Conservation (phyloP, 2,113 vertebrate species). For the Myiozetetes cayanensis region DNA sequence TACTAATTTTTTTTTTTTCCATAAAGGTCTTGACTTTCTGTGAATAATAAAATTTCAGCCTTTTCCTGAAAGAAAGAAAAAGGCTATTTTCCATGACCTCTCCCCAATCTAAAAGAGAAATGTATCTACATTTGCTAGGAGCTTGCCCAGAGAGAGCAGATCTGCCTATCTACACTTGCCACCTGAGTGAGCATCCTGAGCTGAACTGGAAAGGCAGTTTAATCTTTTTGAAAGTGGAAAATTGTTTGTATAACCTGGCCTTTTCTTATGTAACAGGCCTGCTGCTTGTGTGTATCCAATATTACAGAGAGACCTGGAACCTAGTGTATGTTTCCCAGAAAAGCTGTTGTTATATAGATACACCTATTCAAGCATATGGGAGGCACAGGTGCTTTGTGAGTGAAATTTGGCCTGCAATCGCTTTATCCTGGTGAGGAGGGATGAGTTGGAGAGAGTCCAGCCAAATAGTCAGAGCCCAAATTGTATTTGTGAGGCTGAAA, state of each 20-base stretch:
- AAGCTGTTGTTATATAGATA: background rate
- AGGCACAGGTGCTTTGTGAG: conserved; percentile 29
- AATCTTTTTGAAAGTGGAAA: background rate
- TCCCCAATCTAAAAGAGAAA: background rate
- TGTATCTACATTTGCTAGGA: background rate
- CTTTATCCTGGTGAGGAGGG: conserved; percentile 13
- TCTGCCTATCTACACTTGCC: background rate
- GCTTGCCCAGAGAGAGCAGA: background rate
- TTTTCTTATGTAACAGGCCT: conserved; percentile 28
- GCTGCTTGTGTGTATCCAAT: background rate
- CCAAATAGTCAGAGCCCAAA: background rate
- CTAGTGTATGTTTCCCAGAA: background rate
- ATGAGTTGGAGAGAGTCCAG: conserved; percentile 18
- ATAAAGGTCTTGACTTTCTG: background rate
- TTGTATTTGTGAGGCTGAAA: background rate
- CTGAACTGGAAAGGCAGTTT: background rate
- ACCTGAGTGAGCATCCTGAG: background rate
- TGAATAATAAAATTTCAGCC: background rate
- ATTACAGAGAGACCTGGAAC: background rate
- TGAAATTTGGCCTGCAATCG: conserved; percentile 12
- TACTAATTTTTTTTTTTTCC: background rate
- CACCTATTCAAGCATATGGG: conserved; percentile 47
- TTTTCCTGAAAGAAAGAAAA: background rate
- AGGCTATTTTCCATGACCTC: background rate
- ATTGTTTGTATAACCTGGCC: background rate